Conservation (phyloP, 2,113 vertebrate species). For the Dipodomys ordii region DNA sequence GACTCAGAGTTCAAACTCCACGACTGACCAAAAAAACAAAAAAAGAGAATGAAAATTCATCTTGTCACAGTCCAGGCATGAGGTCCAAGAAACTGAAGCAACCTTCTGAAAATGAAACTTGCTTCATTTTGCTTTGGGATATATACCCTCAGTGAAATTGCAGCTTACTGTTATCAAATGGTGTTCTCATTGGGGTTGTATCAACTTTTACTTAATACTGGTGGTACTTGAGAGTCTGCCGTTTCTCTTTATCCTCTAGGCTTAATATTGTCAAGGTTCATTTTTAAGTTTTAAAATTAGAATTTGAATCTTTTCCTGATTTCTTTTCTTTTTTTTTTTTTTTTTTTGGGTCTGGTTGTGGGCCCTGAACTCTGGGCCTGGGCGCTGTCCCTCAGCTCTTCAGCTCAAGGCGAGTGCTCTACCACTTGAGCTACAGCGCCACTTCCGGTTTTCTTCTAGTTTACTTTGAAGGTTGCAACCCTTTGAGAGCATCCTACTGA, state of each 20-base stretch:
- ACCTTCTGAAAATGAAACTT: background rate
- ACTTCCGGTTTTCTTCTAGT: too few species aligned
- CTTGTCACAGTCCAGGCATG: background rate
- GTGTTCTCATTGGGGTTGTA: background rate
- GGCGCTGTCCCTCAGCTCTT: too few species aligned
- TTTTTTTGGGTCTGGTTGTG: too few species aligned
- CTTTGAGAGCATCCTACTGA: background rate
- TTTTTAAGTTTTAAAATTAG: conserved; percentile 9
- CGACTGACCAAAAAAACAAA: too few species aligned
- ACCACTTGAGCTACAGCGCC: too few species aligned
- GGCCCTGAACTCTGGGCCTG: too few species aligned
- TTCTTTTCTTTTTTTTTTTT: conserved; percentile 35
- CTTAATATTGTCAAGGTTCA: background rate
- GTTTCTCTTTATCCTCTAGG: background rate
- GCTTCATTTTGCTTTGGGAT: background rate
- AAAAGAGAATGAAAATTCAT: background rate
- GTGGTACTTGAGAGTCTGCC: background rate
- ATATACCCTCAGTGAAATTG: background rate
- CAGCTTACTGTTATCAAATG: background rate
- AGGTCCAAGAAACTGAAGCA: background rate
- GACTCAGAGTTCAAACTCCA: too few species aligned
- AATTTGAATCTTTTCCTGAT: conserved; percentile 18
- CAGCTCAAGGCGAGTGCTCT: too few species aligned
- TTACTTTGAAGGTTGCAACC: background rate
- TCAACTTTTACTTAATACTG: background rate